Evolutionary conservation across 2,113 vertebrate genomes (phyloP), one percentile per base, ranked within the genome.

Genomic region (Catharus bicknelli): DNA sequence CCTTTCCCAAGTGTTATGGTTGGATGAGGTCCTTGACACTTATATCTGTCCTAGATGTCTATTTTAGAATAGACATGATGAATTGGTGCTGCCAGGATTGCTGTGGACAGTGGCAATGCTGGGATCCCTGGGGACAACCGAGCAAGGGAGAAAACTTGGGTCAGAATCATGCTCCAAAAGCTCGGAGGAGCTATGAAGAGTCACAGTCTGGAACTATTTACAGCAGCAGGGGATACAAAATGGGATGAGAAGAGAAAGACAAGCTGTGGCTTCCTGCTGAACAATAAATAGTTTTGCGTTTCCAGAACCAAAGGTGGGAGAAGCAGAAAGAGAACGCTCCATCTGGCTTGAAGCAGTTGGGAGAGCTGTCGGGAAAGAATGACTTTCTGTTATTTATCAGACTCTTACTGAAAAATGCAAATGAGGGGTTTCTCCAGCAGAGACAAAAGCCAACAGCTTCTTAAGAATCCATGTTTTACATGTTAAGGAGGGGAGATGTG

Each of bases 261-360:
- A 91, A 77, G 72, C 75, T 83, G 72, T 85, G 48, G 53, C 42
- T 91, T 76, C 67, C 59, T 68, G 70, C 58, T 85, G 78, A 92
- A 95, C 85, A 93, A 90, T 87, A 93, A 93, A 96, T 87, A 92
- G 91, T 82, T 87, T 18, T 92, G 47, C 5, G 22, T 75, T 87
- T 94, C 66, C 89, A 87, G 76, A 92, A 74, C 55, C 70, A 83
- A 91, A 92, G 70, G 67, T 83, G 74, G 81, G 55, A 95, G 78
- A 91, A 95, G 43, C 77, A 87, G 63, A 93, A 90, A 66, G 66
- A 73, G 50, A 94, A 89, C 1, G 0, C 42, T 94, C 89, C 95
- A 92, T 96, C 86, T 95, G 92, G 45, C 88, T 84, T 82, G 58
- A 83, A 92, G 58, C 67, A 83, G 38, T 92, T 79, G 78, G 78